Conservation (phyloP, 2,113 vertebrate species). For the Notechis scutatus region DNA sequence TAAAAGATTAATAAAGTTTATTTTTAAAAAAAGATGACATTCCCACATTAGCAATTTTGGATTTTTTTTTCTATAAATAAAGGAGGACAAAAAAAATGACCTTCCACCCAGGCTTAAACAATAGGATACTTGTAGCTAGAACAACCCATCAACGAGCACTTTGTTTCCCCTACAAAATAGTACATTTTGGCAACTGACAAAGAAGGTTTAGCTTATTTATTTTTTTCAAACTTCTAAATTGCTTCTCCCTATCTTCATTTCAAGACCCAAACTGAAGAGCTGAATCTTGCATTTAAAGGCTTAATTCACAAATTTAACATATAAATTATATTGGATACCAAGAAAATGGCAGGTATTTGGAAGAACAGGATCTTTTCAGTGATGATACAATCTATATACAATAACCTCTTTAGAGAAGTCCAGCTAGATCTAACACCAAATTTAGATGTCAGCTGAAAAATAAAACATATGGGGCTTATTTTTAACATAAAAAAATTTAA, state of each 20-base stretch:
- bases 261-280: not conserved
- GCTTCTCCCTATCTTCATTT: not conserved
- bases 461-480: not conserved
- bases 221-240: not conserved
- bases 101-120: not conserved
- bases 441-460: not conserved
- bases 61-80: constrained; percentile 2
- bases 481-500: not conserved
- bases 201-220: constrained; percentile 32
- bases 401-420: not conserved
- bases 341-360: not conserved
- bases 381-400: not conserved
- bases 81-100: not conserved
- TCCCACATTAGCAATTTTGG: constrained; percentile 13
- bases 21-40: not conserved
- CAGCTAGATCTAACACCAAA: not conserved
- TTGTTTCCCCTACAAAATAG: constrained; percentile 22
- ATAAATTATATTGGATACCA: not conserved
- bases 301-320: not conserved
- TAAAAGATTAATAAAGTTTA: no score
- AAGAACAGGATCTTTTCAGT: not conserved
- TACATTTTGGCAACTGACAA: constrained; percentile 4
- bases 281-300: not conserved
- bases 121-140: not conserved
- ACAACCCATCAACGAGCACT: constrained; percentile 12